Evolutionary conservation across 2,888 invertebrate species (phyloP), one percentile per base, ranked within the genome.

Genomic region (Muscina levida): DNA sequence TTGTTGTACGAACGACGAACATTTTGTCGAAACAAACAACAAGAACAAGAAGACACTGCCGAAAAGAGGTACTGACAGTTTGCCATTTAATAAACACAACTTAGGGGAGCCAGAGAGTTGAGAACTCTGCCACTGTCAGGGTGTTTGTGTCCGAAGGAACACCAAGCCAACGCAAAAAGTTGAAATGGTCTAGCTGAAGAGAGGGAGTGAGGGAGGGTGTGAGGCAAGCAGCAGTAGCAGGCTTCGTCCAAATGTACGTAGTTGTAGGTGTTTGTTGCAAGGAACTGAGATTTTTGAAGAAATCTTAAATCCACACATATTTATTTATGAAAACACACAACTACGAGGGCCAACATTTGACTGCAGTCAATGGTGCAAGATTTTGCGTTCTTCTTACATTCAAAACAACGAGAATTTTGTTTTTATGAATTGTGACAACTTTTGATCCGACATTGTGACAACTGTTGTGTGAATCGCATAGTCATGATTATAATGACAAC

Each of bases 41-140:
- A 77, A 77, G 71, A 31, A 77, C 59, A 77, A 77, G 71, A 31
- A 77, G 53, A 59, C 73, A 74, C 22, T 77, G 73, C 77, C 75
- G 76, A 78, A 82, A 83, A 83, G 79, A 79, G 75, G 73, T 78
- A 77, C 82, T 75, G 83, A 82, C 74, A 83, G 83, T 65, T 80
- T 83, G 79, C 80, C 78, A 72, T 80, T 82, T 82, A 78, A 77
- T 77, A 72, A 75, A 70, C 79, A 71, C 79, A 77, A 70, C 70
- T 59, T 57, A 11, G 57, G 70, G 68, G 59, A 77, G 71, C 57
- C 26, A 39, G 59, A 77, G 71, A 59, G 31, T 72, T 59, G 15
- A 65, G 62, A 22, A 66, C 65, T 66, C 37, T 42, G 62, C n/a
- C n/a, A n/a, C n/a, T 46, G 15, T 19, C 39, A 62, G 53, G 44